A percentile compares a stretch with the other conserved stretches of the same genome.
Conservation (phyloP, 1,140 invertebrate genomes). For the Bombus polaris region DNA sequence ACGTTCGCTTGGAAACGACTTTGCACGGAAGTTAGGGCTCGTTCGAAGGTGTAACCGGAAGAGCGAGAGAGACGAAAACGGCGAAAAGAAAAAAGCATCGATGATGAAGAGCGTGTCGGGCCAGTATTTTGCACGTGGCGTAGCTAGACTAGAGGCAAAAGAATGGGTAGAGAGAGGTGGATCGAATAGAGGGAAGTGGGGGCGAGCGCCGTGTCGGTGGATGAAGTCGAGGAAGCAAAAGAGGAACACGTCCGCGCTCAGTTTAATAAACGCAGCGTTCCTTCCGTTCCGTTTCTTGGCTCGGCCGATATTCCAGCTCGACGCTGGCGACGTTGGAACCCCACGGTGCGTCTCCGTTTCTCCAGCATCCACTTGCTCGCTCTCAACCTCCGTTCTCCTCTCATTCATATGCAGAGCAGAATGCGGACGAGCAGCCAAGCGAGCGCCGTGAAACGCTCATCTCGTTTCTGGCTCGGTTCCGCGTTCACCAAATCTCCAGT, state of each 20-base stretch:
- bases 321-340: constrained; percentile 25
- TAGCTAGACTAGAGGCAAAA: neutral
- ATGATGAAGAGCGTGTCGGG: constrained; percentile 33
- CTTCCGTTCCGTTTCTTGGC: constrained; percentile 75
- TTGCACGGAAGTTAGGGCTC: no score
- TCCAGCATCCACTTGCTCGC: neutral
- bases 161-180: neutral
- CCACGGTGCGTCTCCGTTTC: neutral
- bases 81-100: constrained; percentile 31
- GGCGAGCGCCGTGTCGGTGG: constrained; percentile 21
- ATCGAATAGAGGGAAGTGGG: constrained; percentile 44
- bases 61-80: neutral
- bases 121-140: constrained; percentile 48
- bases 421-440: constrained; percentile 44
- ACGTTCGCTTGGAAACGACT: constrained; percentile 14
- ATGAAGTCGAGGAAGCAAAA: neutral
- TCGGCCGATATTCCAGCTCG: constrained; percentile 61
- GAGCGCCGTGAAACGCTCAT: constrained; percentile 49
- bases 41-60: neutral
- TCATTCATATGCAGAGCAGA: constrained; percentile 75
- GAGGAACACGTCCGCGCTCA: constrained; percentile 68
- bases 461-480: constrained; percentile 60
- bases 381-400: constrained; percentile 6
- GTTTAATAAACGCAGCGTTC: constrained; percentile 79
- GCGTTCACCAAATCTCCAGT: constrained; percentile 67